A percentile compares a stretch with the other conserved stretches of the same genome.
phyloP scores from a whole-genome alignment of 1,140 invertebrate genomes.

The Portunus trituberculatus region DNA sequence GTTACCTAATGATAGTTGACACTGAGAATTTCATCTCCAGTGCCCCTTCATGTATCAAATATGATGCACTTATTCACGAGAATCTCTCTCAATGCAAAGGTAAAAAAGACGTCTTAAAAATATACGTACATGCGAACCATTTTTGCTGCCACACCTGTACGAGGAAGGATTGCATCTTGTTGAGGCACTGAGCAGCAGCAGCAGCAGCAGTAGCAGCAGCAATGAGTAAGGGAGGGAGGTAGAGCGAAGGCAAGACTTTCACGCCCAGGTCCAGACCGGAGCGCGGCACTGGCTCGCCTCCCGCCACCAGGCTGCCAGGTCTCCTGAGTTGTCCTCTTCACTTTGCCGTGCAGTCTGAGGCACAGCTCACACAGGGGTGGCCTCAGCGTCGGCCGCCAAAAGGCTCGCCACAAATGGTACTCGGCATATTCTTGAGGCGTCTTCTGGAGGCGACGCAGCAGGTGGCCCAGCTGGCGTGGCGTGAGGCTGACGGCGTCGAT shows the following conservation, averaged over 20 bases:
- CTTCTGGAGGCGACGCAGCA: constrained; percentile 82
- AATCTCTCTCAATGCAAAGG: too few species aligned
- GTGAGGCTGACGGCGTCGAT: constrained; percentile 84
- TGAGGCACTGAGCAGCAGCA: neutral
- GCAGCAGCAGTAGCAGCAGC: too few species aligned
- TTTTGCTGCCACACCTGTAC: too few species aligned
- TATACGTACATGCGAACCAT: too few species aligned
- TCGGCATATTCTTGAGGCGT: constrained; percentile 38
- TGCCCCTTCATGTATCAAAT: too few species aligned
- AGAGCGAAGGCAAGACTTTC: neutral
- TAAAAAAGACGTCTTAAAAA: too few species aligned
- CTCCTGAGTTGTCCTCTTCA: neutral
- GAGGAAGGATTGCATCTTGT: neutral
- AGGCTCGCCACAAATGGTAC: constrained; percentile 61
- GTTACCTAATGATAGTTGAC: too few species aligned
- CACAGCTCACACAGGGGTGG: constrained; percentile 65
- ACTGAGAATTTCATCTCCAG: too few species aligned
- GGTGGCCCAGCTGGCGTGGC: constrained; percentile 82
- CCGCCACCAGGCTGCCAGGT: constrained; percentile 51
- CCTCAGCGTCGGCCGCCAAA: constrained; percentile 58
- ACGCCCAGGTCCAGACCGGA: constrained; percentile 24
- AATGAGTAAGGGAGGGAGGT: neutral
- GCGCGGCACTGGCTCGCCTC: constrained; percentile 30
- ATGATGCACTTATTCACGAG: too few species aligned
- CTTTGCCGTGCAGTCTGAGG: constrained; percentile 43